phyloP scores from a whole-genome alignment of 2,113 vertebrate genomes.

The Zapornia atra region DNA sequence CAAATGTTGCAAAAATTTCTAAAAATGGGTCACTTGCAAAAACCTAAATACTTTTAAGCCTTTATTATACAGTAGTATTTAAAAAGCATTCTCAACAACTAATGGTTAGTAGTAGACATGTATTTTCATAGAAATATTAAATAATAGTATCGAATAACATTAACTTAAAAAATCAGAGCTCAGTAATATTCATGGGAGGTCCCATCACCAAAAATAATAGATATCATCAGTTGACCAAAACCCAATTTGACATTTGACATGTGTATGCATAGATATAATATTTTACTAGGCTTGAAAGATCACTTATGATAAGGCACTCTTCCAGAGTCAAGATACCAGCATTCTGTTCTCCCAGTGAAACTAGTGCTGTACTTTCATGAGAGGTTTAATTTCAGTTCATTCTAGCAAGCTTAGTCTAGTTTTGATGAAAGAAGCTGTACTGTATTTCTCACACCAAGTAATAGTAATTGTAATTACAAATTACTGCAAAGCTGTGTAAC shows the following conservation, averaged over 20 bases:
- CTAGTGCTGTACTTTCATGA: background rate
- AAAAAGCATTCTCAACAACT: background rate
- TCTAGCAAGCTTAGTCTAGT: background rate
- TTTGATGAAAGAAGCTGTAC: background rate
- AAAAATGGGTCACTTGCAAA: constrained; percentile 30
- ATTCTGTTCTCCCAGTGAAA: background rate
- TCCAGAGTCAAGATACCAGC: background rate
- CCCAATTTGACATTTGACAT: no score
- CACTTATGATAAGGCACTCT: background rate
- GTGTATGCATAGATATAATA: background rate
- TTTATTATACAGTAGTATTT: background rate
- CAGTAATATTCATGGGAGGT: background rate
- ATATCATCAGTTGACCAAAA: background rate
- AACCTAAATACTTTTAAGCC: background rate
- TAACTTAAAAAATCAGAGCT: background rate
- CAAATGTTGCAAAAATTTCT: background rate
- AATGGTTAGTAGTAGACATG: background rate
- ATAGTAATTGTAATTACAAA: background rate
- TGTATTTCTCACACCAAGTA: background rate
- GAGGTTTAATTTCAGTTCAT: background rate
- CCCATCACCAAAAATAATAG: background rate
- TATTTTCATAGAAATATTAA: background rate
- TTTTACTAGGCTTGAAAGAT: background rate
- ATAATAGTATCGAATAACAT: background rate
- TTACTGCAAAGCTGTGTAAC: background rate